Conservation (phyloP, 2,797 vertebrate genomes). For the Xiphorhynchus erythropygius region DNA sequence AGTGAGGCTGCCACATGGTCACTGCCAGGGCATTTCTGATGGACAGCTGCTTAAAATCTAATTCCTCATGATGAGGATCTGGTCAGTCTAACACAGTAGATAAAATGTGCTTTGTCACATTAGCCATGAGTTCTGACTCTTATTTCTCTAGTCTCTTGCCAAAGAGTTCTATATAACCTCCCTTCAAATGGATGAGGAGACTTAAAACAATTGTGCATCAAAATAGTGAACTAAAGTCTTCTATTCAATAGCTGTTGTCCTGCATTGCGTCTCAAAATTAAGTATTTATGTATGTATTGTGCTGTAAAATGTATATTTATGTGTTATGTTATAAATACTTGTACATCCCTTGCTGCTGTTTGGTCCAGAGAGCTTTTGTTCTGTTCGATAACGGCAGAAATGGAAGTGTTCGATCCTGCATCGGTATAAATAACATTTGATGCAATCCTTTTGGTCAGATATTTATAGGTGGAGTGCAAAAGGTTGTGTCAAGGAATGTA, state of each 20-base stretch:
- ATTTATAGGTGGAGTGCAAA: neutral
- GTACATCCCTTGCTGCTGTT: neutral
- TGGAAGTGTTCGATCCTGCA: neutral
- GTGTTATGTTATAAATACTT: neutral
- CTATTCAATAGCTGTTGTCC: neutral
- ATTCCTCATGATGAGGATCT: neutral
- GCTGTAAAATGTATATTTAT: neutral
- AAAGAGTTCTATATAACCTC: neutral
- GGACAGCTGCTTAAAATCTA: neutral
- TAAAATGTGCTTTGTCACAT: neutral
- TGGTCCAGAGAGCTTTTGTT: neutral
- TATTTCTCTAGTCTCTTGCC: neutral
- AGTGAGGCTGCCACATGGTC: neutral
- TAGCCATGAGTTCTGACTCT: neutral
- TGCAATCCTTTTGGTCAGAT: neutral
- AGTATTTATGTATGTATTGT: neutral
- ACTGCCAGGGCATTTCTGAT: neutral
- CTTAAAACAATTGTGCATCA: neutral
- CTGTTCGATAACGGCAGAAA: neutral
- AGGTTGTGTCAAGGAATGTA: neutral
- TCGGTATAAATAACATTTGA: neutral
- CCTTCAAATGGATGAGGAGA: neutral
- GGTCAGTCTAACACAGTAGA: neutral
- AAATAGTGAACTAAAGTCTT: neutral
- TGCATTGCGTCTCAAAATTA: neutral